Evolutionary conservation across 2,888 invertebrate species (phyloP), one percentile per base, ranked within the genome.

Genomic region (Drosophila kuntzei): DNA sequence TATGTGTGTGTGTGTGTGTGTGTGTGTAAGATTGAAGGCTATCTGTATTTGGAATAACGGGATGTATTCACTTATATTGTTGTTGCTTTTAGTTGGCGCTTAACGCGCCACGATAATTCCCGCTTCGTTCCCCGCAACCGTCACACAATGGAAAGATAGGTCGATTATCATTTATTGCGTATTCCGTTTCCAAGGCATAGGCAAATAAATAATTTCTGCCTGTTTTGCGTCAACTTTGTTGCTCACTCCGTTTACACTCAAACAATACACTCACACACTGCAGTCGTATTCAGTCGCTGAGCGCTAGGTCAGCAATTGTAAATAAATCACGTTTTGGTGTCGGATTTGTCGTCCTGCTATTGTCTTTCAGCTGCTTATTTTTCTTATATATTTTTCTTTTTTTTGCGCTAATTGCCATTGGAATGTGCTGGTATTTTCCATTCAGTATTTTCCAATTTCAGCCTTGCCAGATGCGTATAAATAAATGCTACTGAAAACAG

Each of bases 391-490:
- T 46, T 72, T 59, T 50, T 53, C 49, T 32, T 67, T 29, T 59
- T 62, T 83, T 79, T 76, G 80, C 79, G 72, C 72, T 80, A 80
- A 80, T 80, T 80, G 69, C 32, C 66, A 85, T 79, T 82, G 86
- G 86, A 80, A 79, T 70, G 51, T 67, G 51, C 36, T 80, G 62
- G 78, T 75, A 77, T 77, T 58, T 68, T 27, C 36, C 43, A 63
- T 41, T 34, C 44, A 37, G 68, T 77, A 75, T 75, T 77, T 75
- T 75, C 73, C 73, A 67, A 37, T 63, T 8, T 3, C 66, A 66
- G 51, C 34, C 72, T 55, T 39, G 11, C 59, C 77, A 51, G 4
- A 25, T 9, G n/a, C 11, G 14, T 16, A 22, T 1, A 32, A 11
- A 11, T 27, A 18, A 1, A 1, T 2, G 4, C 29, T 39, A 18